Percentiles rank a stretch among this genome's conserved stretches.
These are phyloP conservation scores for Dallia pectoralis DNA, from an alignment of 2,797 vertebrate species.

Conservation along the genomic window DNA sequence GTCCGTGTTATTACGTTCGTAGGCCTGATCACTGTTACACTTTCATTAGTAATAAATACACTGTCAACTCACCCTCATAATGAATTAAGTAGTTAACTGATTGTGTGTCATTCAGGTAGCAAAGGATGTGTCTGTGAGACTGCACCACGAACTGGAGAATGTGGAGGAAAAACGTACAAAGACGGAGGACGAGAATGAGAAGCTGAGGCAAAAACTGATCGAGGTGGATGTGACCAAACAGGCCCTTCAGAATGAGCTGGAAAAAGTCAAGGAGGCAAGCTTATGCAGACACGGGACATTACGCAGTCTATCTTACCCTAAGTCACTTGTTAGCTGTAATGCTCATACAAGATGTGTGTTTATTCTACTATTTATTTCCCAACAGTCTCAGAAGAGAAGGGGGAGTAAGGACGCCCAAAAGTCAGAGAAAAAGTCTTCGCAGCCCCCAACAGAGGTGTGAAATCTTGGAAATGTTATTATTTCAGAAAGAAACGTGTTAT, in stretches of 20 bases:
- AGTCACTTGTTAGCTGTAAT: background rate
- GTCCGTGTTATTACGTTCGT: background rate
- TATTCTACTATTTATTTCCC: conserved; percentile 6
- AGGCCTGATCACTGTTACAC: background rate
- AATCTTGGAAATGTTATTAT: background rate
- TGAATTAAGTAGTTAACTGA: background rate
- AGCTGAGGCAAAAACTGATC: conserved; percentile 91
- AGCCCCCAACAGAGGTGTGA: conserved; percentile 72
- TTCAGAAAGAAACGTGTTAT: background rate
- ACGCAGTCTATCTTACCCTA: background rate
- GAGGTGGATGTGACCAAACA: conserved; percentile 95
- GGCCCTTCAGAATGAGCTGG: conserved; percentile 91
- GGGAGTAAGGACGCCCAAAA: conserved; percentile 75
- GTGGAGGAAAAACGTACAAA: conserved; percentile 95
- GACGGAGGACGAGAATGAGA: conserved; percentile 96
- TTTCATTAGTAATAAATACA: background rate
- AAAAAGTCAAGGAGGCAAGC: conserved; percentile 90
- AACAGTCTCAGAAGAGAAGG: conserved; percentile 69
- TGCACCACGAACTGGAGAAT: conserved; percentile 95
- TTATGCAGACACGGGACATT: background rate
- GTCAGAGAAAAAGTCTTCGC: conserved; percentile 67
- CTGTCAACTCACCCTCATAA: background rate
- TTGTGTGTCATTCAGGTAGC: conserved; percentile 78
- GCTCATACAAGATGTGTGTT: background rate
- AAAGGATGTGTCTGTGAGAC: conserved; percentile 95